Base-by-base conservation (phyloP, 2,888 invertebrate genomes). In the Drosophila dives region DNA sequence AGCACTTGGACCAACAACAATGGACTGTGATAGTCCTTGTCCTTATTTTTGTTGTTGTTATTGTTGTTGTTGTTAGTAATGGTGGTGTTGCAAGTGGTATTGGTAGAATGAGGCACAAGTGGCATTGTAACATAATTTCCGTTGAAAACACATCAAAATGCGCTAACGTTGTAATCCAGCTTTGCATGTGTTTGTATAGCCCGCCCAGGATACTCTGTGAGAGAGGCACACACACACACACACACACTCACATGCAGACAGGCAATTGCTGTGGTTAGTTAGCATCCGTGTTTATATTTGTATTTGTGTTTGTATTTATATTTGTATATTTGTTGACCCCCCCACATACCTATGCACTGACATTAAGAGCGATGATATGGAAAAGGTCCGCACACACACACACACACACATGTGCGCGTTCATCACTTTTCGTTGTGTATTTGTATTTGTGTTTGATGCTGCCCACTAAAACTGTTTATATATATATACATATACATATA, bases 271-370 rank as follows among this genome's bases (percentile, higher is more conserved):
- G 87, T 82, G 87, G 87, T 87, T 89, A 87, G 87, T 87, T 87
- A 89, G 86, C 89, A 89, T 87, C 83, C 86, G 89, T 87, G 86
- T 89, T 87, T 85, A 83, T 87, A 78, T 87, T 89, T 86, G 84
- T 84, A 75, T 86, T 89, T 87, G 85, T 89, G 72, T 83, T 85
- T 88, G 80, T 75, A 86, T 89, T 87, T 85, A 83, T 87, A 78
- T 87, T 89, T 86, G 84, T 84, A 75, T 86, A 86, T 89, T 84
- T 84, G 84, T 73, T 74, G 63, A 29, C 29, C 71, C 79, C 45
- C 60, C 58, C 77, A 61, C 70, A 51, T 29, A 71, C 71, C 55
- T 62, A 65, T 56, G 55, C 59, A 48, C 12, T 49, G 34, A 56
- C 62, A 55, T 56, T 58, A 42, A 54, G 45, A 67, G 55, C 29